Evolutionary conservation across 2,888 invertebrate genomes (phyloP).

Genomic region (Cryptosula pallasiana): DNA sequence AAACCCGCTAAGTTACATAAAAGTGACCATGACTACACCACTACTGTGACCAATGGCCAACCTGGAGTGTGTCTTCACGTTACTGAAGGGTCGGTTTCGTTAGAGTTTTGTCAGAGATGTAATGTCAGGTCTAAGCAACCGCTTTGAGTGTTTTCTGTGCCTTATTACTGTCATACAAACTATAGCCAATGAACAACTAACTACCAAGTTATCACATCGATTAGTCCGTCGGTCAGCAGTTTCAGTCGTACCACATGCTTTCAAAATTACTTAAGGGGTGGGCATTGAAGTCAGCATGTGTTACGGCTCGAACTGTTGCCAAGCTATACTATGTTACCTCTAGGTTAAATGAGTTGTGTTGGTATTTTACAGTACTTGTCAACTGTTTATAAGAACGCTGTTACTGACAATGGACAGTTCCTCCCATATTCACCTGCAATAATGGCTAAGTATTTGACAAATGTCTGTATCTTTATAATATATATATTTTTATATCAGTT

Average conservation of each 20-base stretch:
- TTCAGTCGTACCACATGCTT: background rate
- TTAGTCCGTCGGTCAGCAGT: too few species aligned
- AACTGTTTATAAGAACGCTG: background rate
- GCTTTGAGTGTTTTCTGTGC: too few species aligned
- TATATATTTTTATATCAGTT: too few species aligned
- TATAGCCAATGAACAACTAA: too few species aligned
- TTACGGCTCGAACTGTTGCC: too few species aligned
- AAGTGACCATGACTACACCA: background rate
- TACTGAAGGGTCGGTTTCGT: background rate
- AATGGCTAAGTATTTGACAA: conserved; percentile 2
- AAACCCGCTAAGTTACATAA: background rate
- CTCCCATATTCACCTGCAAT: too few species aligned
- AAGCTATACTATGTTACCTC: too few species aligned
- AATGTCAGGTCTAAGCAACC: background rate
- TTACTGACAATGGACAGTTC: background rate
- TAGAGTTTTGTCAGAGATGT: conserved; percentile 17
- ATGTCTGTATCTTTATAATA: background rate
- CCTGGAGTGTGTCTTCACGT: conserved; percentile 15
- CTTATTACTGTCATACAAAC: too few species aligned
- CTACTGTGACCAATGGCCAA: background rate
- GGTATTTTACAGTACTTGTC: conserved; percentile 2
- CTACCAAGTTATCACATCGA: too few species aligned
- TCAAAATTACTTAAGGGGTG: background rate
- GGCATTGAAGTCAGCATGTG: background rate
- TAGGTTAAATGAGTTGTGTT: background rate